Percentiles rank a stretch among this genome's conserved stretches.
phyloP scores from a whole-genome alignment of 2,113 vertebrate species.

The Centrocercus urophasianus region DNA sequence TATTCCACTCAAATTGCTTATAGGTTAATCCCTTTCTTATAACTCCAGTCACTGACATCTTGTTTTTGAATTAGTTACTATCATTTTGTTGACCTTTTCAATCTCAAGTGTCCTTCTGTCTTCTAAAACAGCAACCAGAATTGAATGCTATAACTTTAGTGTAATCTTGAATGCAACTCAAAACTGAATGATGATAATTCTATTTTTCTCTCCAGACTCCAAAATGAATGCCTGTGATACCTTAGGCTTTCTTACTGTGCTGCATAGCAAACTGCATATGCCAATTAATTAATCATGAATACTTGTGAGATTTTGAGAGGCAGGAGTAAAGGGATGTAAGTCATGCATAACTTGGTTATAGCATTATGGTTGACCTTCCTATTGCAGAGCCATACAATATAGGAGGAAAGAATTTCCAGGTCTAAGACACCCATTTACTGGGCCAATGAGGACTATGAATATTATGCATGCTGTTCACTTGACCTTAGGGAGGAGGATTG shows the following conservation, averaged over 20 bases:
- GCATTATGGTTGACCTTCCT: background rate
- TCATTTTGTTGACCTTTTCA: slow-evolving; percentile 81
- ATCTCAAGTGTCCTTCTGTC: slow-evolving; percentile 70
- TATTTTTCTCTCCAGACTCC: slow-evolving; percentile 16
- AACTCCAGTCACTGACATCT: slow-evolving; percentile 71
- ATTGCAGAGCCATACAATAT: background rate
- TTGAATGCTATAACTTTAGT: slow-evolving; percentile 12
- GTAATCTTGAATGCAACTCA: slow-evolving; percentile 15
- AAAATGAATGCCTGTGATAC: slow-evolving; percentile 3
- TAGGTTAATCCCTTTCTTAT: slow-evolving; percentile 69
- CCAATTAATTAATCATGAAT: slow-evolving; percentile 28
- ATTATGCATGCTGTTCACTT: background rate
- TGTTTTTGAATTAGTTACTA: slow-evolving; percentile 77
- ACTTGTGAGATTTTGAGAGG: background rate
- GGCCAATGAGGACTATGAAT: background rate
- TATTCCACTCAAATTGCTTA: slow-evolving; percentile 71
- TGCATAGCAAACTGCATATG: background rate
- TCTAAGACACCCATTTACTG: background rate
- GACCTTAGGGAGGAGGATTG: background rate
- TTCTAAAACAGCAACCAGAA: slow-evolving; percentile 52
- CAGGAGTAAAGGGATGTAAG: background rate
- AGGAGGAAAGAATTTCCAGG: background rate
- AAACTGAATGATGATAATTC: slow-evolving; percentile 6
- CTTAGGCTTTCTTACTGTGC: background rate
- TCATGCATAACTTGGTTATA: background rate